Percentiles rank a stretch among this genome's conserved stretches.
phyloP scores from a whole-genome alignment of 2,888 invertebrate genomes.

The Polylopha cassiicola region DNA sequence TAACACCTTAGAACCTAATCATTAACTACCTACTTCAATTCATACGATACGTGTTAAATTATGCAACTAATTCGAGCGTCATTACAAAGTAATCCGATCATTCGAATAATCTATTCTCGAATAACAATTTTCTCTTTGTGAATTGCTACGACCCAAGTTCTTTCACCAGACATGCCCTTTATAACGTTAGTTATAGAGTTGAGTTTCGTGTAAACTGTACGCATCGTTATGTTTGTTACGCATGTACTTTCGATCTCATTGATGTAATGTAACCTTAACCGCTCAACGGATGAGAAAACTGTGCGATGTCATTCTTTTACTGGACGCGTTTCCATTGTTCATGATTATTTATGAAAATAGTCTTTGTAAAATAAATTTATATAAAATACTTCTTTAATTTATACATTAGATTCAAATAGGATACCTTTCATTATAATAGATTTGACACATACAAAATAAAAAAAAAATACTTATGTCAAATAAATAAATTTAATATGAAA shows the following conservation, averaged over 20 bases:
- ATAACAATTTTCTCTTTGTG: not conserved
- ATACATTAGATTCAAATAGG: no score
- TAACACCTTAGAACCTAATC: no score
- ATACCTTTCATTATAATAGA: no score
- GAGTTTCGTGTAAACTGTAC: conserved; percentile 18
- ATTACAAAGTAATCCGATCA: no score
- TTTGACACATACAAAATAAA: no score
- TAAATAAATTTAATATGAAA: no score
- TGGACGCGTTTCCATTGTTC: conserved; percentile 9
- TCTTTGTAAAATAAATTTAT: not conserved
- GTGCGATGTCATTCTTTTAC: conserved; percentile 18
- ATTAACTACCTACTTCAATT: no score
- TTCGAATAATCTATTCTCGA: not conserved
- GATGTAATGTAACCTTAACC: conserved; percentile 25
- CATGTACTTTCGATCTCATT: conserved; percentile 44
- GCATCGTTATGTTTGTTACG: conserved; percentile 12
- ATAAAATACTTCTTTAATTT: no score
- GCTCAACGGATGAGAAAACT: conserved; percentile 23
- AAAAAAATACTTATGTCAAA: no score
- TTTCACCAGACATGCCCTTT: conserved; percentile 15
- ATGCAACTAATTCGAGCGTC: no score
- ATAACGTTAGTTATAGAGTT: conserved; percentile 10
- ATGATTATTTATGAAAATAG: not conserved
- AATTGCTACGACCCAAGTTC: conserved; percentile 9
- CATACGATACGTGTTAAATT: no score